A percentile compares a stretch with the other conserved stretches of the same genome.
Evolutionary conservation across 2,888 invertebrate genomes (phyloP).

Genomic region (Reticulitermes lucifugus): DNA sequence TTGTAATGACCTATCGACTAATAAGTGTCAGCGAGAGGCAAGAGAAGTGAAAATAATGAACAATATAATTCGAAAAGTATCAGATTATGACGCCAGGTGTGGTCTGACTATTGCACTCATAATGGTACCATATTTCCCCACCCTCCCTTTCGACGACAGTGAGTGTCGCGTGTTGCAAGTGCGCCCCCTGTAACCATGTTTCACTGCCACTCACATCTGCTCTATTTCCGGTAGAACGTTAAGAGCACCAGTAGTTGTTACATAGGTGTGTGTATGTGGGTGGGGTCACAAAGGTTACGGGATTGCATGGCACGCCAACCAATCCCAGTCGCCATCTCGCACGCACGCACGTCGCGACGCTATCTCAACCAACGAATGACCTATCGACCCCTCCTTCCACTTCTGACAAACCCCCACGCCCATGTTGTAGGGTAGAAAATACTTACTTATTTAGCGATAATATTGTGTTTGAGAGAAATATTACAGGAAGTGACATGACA

Average conservation of each 20-base stretch:
- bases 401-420: constrained; percentile 9
- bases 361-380: constrained; percentile 35
- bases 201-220: constrained; percentile 7
- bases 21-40: no score
- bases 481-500: no score
- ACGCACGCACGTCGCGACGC: constrained; percentile 33
- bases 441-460: no score
- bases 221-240: background rate
- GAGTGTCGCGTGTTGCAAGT: background rate
- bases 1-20: no score
- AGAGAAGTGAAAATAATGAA: no score
- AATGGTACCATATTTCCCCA: no score
- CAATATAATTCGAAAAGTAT: no score
- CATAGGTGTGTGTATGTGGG: constrained; percentile 30
- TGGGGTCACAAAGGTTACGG: constrained; percentile 35
- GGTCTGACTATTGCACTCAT: no score
- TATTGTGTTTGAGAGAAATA: no score
- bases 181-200: background rate
- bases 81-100: no score
- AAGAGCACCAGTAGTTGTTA: background rate
- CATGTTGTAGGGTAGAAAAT: background rate
- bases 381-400: constrained; percentile 27
- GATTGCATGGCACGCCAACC: constrained; percentile 20
- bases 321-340: background rate
- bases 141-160: background rate